Evolutionary conservation across 2,113 vertebrate species (phyloP).

Genomic region (Hippocampus comes): DNA sequence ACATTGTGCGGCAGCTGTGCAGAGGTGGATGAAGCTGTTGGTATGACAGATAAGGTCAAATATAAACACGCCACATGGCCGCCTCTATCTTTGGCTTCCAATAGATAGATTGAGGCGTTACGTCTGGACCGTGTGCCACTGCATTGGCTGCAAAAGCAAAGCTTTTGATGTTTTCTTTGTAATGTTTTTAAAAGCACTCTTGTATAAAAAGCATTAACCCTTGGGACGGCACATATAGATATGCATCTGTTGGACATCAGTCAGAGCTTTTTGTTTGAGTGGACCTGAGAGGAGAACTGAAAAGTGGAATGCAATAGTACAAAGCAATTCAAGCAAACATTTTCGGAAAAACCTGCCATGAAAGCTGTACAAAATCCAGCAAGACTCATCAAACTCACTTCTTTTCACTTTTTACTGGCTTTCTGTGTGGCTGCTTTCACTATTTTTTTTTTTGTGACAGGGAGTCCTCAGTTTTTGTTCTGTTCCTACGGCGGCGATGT

Average conservation of each 20-base stretch:
- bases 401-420: background rate
- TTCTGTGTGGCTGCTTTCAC: background rate
- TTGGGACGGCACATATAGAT: background rate
- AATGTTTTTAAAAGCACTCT: background rate
- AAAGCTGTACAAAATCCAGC: background rate
- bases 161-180: constrained; percentile 1
- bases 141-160: constrained; percentile 5
- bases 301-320: background rate
- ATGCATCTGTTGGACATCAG: background rate
- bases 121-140: constrained; percentile 1
- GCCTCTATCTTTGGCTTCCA: constrained; percentile 5
- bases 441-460: background rate
- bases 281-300: background rate
- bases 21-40: constrained; percentile 43
- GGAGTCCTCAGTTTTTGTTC: background rate
- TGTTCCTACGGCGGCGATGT: background rate
- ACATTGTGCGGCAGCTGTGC: constrained; percentile 37
- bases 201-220: background rate
- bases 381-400: background rate
- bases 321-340: no score
- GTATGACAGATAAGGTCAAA: constrained; percentile 39
- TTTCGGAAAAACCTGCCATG: no score
- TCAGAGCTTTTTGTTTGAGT: background rate
- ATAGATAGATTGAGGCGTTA: constrained; percentile 4
- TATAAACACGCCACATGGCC: constrained; percentile 24